Conservation (phyloP, 1,140 invertebrate genomes). For the Orussus abietinus region DNA sequence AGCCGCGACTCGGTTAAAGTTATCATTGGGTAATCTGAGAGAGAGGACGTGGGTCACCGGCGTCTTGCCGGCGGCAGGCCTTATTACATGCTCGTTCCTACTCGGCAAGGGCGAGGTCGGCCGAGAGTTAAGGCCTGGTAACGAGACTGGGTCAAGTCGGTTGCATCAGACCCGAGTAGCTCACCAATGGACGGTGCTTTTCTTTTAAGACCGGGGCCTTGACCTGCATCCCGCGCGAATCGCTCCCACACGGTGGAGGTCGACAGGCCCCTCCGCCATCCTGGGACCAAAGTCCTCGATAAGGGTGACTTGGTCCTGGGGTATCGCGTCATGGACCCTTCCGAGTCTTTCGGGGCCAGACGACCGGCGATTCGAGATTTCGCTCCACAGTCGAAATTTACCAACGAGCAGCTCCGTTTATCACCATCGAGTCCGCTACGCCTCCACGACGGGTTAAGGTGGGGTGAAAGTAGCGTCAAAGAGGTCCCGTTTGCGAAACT, state of each 20-base stretch:
- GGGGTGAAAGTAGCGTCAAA: too few species aligned
- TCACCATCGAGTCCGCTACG: too few species aligned
- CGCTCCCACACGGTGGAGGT: conserved; percentile 12
- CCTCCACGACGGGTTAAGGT: too few species aligned
- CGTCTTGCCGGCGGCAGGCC: conserved; percentile 31
- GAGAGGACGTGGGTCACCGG: conserved; percentile 27
- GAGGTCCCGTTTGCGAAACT: too few species aligned
- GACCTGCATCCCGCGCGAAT: conserved; percentile 34
- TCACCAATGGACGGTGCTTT: conserved; percentile 10
- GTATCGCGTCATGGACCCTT: too few species aligned
- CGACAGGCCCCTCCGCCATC: too few species aligned
- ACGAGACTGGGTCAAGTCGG: conserved; percentile 41
- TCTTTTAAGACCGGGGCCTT: conserved; percentile 30
- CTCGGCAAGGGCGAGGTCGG: conserved; percentile 46
- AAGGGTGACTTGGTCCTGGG: too few species aligned
- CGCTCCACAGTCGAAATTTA: too few species aligned
- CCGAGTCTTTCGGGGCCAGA: too few species aligned
- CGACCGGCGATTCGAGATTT: too few species aligned
- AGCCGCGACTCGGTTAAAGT: conserved; percentile 41
- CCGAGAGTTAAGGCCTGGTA: conserved; percentile 26
- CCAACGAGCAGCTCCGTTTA: too few species aligned
- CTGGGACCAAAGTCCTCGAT: too few species aligned
- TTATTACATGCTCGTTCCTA: conserved; percentile 29
- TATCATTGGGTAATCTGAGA: conserved; percentile 52
- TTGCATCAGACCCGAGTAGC: conserved; percentile 30